phyloP scores from a whole-genome alignment of 64 coral and sea anemone species.

The Porites lutea region DNA sequence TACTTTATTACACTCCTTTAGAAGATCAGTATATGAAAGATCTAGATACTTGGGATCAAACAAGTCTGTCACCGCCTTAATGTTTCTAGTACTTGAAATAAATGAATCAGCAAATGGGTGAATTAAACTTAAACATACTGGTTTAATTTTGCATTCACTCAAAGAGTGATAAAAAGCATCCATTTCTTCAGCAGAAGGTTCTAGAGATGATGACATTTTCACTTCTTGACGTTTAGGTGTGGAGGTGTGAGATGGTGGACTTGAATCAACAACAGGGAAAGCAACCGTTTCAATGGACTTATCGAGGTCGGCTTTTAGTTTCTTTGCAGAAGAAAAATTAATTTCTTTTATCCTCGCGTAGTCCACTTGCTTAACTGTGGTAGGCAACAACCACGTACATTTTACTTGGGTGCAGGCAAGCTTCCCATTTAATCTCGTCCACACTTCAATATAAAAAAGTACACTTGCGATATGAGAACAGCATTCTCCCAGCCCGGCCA shows the following conservation, averaged over 20 bases:
- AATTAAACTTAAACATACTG: background rate
- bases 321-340: slow-evolving; percentile 30
- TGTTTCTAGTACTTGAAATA: slow-evolving; percentile 9
- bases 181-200: slow-evolving; percentile 7
- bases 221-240: too few relatives aligned
- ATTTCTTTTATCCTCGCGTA: background rate
- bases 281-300: too few relatives aligned
- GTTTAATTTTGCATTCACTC: background rate
- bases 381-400: background rate
- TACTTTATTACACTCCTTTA: background rate
- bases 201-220: too few relatives aligned
- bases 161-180: background rate
- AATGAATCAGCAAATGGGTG: slow-evolving; percentile 15
- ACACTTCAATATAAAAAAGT: too few relatives aligned
- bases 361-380: background rate
- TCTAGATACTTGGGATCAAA: slow-evolving; percentile 29
- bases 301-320: slow-evolving; percentile 4
- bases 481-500: too few relatives aligned
- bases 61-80: background rate
- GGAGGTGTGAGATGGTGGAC: too few relatives aligned
- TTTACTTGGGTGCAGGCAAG: slow-evolving; percentile 4
- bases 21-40: slow-evolving; percentile 27
- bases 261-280: too few relatives aligned
- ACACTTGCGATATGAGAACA: too few relatives aligned
- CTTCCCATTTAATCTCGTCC: too few relatives aligned